Conservation (phyloP, 2,888 invertebrate species). For the Lepetodrilus schrolli region DNA sequence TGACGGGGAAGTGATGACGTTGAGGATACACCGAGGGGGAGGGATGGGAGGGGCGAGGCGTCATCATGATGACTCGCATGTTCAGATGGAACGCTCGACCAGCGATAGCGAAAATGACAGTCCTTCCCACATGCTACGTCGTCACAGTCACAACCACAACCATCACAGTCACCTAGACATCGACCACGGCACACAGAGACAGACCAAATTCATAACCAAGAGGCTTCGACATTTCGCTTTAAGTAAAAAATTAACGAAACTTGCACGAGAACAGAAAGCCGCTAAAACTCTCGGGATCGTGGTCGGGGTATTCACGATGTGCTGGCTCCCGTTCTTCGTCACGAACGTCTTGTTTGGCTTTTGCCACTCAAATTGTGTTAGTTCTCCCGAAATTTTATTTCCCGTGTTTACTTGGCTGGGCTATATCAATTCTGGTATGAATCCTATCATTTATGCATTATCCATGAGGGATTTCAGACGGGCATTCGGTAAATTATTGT, state of each 20-base stretch:
- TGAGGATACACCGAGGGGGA: constrained; percentile 95
- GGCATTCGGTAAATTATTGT: constrained; percentile 92
- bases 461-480: constrained; percentile 94
- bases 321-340: constrained; percentile 98
- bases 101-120: constrained; percentile 64
- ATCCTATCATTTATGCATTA: constrained; percentile 96
- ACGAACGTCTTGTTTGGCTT: constrained; percentile 93
- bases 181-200: constrained; percentile 44
- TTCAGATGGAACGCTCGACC: constrained; percentile 45
- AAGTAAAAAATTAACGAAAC: constrained; percentile 93
- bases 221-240: constrained; percentile 84
- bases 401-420: constrained; percentile 75
- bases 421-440: constrained; percentile 75
- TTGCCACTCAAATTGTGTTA: constrained; percentile 80
- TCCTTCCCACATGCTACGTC: constrained; percentile 41
- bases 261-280: constrained; percentile 97
- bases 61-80: constrained; percentile 34
- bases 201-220: constrained; percentile 65
- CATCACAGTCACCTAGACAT: constrained; percentile 23
- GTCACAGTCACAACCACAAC: not conserved
- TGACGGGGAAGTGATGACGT: constrained; percentile 83
- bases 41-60: constrained; percentile 81
- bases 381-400: constrained; percentile 64
- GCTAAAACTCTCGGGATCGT: constrained; percentile 97
- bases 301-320: constrained; percentile 96